Conservation (phyloP, 2,888 invertebrate species). For the Cheiracanthium punctorium region DNA sequence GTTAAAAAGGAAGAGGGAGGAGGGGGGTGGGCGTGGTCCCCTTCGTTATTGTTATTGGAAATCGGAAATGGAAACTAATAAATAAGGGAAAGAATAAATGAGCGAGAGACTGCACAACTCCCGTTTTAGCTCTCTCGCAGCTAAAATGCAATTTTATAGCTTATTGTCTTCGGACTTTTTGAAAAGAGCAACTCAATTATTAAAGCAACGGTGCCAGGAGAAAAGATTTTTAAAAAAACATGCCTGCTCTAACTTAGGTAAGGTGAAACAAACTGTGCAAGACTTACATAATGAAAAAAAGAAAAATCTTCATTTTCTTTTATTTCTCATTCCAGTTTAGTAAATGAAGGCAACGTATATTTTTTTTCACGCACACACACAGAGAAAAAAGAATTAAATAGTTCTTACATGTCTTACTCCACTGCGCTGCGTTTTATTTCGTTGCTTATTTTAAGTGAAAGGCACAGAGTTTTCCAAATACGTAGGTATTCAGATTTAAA, state of each 20-base stretch:
- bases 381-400: slow-evolving; percentile 54
- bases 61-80: slow-evolving; percentile 24
- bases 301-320: background rate
- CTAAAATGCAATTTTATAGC: slow-evolving; percentile 66
- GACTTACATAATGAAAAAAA: background rate
- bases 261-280: background rate
- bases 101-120: slow-evolving; percentile 6
- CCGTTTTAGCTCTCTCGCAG: background rate
- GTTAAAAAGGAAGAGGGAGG: background rate
- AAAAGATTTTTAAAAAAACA: too few species aligned
- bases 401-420: slow-evolving; percentile 2
- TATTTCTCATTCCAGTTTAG: slow-evolving; percentile 26
- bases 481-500: slow-evolving; percentile 41
- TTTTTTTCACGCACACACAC: background rate
- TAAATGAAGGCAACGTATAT: slow-evolving; percentile 31
- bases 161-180: slow-evolving; percentile 54
- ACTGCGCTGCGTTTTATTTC: slow-evolving; percentile 14
- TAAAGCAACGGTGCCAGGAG: slow-evolving; percentile 37
- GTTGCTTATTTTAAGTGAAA: slow-evolving; percentile 9
- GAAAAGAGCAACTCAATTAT: slow-evolving; percentile 68
- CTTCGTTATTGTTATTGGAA: slow-evolving; percentile 61
- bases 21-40: too few species aligned
- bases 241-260: too few species aligned
- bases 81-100: slow-evolving; percentile 15
- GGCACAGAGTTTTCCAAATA: slow-evolving; percentile 38